Conservation (phyloP, 2,797 vertebrate genomes). For the Ptychadena robeensis region DNA sequence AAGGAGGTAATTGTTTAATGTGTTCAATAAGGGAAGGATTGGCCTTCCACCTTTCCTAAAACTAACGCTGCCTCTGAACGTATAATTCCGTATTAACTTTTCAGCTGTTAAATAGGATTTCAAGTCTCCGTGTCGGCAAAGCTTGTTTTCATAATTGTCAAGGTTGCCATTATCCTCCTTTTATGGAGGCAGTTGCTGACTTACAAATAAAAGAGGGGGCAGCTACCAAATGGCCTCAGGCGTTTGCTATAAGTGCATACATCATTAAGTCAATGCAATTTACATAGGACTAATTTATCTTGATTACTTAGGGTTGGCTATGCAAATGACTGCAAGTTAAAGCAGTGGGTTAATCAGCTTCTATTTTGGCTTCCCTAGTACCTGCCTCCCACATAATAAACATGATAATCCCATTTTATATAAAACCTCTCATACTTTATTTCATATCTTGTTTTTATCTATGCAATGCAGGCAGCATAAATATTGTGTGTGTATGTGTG, state of each 20-base stretch:
- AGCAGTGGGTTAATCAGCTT: too few relatives aligned
- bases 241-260: conserved; percentile 23
- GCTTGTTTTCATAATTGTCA: conserved; percentile 33
- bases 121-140: conserved; percentile 12
- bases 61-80: not conserved
- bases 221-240: conserved; percentile 7
- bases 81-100: conserved; percentile 15
- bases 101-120: conserved; percentile 53
- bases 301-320: not conserved
- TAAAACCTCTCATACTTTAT: too few relatives aligned
- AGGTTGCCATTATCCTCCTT: conserved; percentile 20
- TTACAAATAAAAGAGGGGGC: conserved; percentile 11
- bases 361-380: too few relatives aligned
- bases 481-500: too few relatives aligned
- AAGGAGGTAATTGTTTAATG: conserved; percentile 40
- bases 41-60: conserved; percentile 20
- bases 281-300: conserved; percentile 14
- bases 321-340: not conserved
- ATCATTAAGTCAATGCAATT: conserved; percentile 11
- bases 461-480: too few relatives aligned
- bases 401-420: too few relatives aligned
- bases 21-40: conserved; percentile 31
- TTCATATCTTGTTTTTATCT: too few relatives aligned
- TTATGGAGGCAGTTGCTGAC: not conserved
- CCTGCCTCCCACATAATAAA: too few relatives aligned